Evolutionary conservation across 2,797 vertebrate species (phyloP).

Genomic region (Sciurus carolinensis): DNA sequence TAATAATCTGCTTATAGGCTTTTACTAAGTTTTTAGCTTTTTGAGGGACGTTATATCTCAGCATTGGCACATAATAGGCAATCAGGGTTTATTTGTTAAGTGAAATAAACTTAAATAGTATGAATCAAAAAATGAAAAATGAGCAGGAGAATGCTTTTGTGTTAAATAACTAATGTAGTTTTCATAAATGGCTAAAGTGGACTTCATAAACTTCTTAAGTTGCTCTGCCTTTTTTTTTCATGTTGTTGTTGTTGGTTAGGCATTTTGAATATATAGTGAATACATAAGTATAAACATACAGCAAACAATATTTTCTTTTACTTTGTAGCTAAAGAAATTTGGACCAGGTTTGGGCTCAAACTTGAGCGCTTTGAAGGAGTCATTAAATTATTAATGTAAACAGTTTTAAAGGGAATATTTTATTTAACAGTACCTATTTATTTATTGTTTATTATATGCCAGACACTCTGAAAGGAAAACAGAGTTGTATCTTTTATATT

Average conservation of each 20-base stretch:
- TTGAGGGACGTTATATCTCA: not conserved
- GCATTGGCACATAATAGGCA: not conserved
- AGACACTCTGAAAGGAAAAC: not conserved
- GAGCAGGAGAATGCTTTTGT: not conserved
- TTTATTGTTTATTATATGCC: not conserved
- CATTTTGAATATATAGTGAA: constrained; percentile 42
- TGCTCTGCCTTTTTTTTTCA: constrained; percentile 9
- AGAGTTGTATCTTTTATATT: not conserved
- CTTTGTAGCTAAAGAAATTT: constrained; percentile 44
- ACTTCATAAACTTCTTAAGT: constrained; percentile 31
- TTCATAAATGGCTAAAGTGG: not conserved
- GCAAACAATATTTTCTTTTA: constrained; percentile 35
- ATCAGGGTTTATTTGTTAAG: constrained; percentile 29
- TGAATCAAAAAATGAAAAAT: constrained; percentile 31
- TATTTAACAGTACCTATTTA: constrained; percentile 8
- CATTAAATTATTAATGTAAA: constrained; percentile 6
- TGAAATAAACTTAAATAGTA: constrained; percentile 36
- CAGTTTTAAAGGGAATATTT: constrained; percentile 34
- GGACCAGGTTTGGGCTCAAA: not conserved
- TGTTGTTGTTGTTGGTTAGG: not conserved
- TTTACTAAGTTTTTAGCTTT: constrained; percentile 25
- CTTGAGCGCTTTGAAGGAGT: constrained; percentile 47
- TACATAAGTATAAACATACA: not conserved
- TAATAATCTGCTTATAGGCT: not conserved
- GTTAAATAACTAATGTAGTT: not conserved